Evolutionary conservation across 2,888 invertebrate species (phyloP).

Genomic region (Acrocyrtus sp.): DNA sequence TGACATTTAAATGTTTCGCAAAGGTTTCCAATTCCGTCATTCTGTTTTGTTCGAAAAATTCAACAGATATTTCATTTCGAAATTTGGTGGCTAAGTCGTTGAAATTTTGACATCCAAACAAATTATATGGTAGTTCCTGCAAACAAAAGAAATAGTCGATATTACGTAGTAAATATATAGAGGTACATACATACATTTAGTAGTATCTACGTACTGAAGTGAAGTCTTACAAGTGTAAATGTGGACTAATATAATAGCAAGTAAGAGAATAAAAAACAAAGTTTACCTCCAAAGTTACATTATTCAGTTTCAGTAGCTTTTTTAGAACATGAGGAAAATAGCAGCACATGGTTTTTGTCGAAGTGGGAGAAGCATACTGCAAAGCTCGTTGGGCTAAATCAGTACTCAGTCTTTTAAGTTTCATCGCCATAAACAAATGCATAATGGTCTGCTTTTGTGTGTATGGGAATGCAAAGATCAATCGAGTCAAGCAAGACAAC

Average conservation of each 20-base stretch:
- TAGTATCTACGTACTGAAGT: too few species aligned
- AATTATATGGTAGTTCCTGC: slow-evolving; percentile 66
- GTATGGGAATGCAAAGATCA: slow-evolving; percentile 70
- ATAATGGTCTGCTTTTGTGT: slow-evolving; percentile 71
- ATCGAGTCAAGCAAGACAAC: slow-evolving; percentile 70
- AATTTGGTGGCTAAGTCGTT: slow-evolving; percentile 68
- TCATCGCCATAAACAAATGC: slow-evolving; percentile 70
- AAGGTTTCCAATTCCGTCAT: slow-evolving; percentile 64
- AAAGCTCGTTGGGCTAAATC: slow-evolving; percentile 52
- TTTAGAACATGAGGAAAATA: slow-evolving; percentile 51
- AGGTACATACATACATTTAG: too few species aligned
- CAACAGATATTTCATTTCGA: slow-evolving; percentile 66
- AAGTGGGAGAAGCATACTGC: slow-evolving; percentile 33
- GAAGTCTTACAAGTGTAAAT: too few species aligned
- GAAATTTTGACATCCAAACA: slow-evolving; percentile 65
- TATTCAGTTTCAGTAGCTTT: slow-evolving; percentile 33
- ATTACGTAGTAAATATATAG: too few species aligned
- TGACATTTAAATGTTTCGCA: slow-evolving; percentile 64
- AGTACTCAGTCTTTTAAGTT: slow-evolving; percentile 69
- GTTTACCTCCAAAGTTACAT: slow-evolving; percentile 27
- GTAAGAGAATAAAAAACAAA: too few species aligned
- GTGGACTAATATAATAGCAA: too few species aligned
- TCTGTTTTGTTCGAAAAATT: slow-evolving; percentile 66
- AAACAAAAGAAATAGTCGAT: slow-evolving; percentile 55
- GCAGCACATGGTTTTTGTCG: slow-evolving; percentile 44